Base-by-base conservation (phyloP, 2,888 invertebrate genomes). In the Microplitis manilae region DNA sequence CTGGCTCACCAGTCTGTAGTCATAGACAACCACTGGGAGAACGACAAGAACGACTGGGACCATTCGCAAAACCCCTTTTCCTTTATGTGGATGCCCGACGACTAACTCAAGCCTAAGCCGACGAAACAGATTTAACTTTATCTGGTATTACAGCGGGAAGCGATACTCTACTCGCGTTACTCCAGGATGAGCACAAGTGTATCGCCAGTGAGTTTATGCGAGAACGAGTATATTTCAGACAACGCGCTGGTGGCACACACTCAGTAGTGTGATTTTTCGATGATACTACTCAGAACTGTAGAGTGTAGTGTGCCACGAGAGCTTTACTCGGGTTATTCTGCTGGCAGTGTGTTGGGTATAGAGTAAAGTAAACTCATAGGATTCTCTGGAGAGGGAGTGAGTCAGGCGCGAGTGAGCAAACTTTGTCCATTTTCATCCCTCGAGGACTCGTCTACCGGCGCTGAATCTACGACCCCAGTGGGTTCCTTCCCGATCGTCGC, bases 391-490 rank as follows among this genome's bases (percentile, higher is more conserved):
- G 80, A 80, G 80, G 72, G 79, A 80, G 72, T 80, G 81, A 81
- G 82, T 70, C 78, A 80, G 79, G 77, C 78, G 73, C 79, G 79
- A 30, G 30, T 5, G 7, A 9, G 65, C 61, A 86, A 88, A 88
- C 86, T 87, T 87, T 85, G 85, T 86, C 86, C 86, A 87, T 88
- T 87, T 86, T 85, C 84, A 87, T 86, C 85, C 84, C 83, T 81
- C 80, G 82, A 81, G 84, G 82, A 84, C 78, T 84, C 81, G 81
- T 75, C 50, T 50, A 50, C 79, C 79, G 74, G 77, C 73, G 79
- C 79, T 82, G 80, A 81, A 84, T 82, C 80, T 77, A 69, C 72
- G 75, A 73, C 72, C 75, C 71, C 77, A 15, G 75, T 71, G 82
- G 83, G 80, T 83, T 83, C 74, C 70, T 80, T 75, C 80, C 76